phyloP scores from a whole-genome alignment of 2,113 vertebrate species.

The Oplegnathus fasciatus region DNA sequence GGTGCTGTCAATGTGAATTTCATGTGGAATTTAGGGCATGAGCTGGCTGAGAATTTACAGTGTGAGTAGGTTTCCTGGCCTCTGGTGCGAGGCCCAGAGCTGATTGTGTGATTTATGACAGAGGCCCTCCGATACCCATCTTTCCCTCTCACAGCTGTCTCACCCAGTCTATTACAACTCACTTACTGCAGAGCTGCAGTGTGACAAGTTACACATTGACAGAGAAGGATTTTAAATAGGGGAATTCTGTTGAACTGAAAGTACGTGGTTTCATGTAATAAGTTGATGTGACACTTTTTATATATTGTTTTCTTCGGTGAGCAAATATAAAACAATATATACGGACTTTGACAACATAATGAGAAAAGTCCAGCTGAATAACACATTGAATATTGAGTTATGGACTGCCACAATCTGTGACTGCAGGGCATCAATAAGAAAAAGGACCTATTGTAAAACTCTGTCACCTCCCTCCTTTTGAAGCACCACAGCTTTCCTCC shows the following conservation, averaged over 20 bases:
- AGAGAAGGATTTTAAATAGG: background rate
- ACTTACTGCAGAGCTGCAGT: constrained; percentile 16
- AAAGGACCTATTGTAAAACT: constrained; percentile 4
- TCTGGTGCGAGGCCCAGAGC: constrained; percentile 30
- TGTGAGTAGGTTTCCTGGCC: constrained; percentile 20
- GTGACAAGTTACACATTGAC: constrained; percentile 31
- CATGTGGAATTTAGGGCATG: constrained; percentile 55
- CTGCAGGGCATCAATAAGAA: constrained; percentile 6
- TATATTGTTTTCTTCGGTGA: background rate
- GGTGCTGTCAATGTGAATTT: constrained; percentile 34
- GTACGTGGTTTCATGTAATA: background rate
- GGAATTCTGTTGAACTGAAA: background rate
- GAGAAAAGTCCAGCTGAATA: constrained; percentile 2
- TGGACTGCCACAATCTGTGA: background rate
- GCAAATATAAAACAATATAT: background rate
- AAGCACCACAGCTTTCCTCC: background rate
- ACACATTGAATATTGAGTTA: background rate
- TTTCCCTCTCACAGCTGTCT: constrained; percentile 55
- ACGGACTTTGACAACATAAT: background rate
- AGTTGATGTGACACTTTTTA: background rate
- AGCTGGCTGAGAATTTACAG: constrained; percentile 48
- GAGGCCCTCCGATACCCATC: constrained; percentile 19
- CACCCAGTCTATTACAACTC: constrained; percentile 37
- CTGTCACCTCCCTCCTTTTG: constrained; percentile 16
- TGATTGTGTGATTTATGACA: constrained; percentile 56